Evolutionary conservation across 2,888 invertebrate species (phyloP).

Genomic region (Pyralis farinalis): DNA sequence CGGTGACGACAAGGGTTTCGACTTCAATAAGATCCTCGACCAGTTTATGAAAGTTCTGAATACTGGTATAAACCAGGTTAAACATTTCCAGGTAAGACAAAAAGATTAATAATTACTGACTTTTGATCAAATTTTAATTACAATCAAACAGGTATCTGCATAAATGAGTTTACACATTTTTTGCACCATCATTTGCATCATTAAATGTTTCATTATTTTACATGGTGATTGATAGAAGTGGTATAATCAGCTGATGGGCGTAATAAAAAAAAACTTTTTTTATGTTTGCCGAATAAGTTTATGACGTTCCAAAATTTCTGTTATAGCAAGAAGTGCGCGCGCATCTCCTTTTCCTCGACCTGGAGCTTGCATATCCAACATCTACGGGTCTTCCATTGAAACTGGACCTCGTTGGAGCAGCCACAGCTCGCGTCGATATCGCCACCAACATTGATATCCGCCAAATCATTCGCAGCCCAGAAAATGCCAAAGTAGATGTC

Average conservation of each 20-base stretch:
- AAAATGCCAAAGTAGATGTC: conserved; percentile 84
- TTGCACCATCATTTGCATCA: no score
- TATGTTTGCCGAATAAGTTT: no score
- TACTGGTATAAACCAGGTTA: conserved; percentile 83
- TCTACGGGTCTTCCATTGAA: conserved; percentile 91
- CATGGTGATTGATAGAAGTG: no score
- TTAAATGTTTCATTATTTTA: no score
- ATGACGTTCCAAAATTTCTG: conserved; percentile 1
- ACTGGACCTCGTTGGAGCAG: conserved; percentile 87
- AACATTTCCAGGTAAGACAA: conserved; percentile 83
- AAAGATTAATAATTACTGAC: not conserved
- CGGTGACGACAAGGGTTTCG: conserved; percentile 81
- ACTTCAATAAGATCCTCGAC: conserved; percentile 82
- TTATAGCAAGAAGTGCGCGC: conserved; percentile 81
- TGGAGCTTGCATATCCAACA: conserved; percentile 91
- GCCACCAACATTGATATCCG: conserved; percentile 87
- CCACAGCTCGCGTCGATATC: conserved; percentile 87
- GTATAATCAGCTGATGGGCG: no score
- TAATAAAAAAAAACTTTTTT: no score
- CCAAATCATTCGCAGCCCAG: conserved; percentile 80
- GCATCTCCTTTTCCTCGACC: conserved; percentile 89
- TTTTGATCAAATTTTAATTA: not conserved
- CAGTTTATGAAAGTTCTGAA: conserved; percentile 81
- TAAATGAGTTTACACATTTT: no score
- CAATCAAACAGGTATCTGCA: no score